A percentile compares a stretch with the other conserved stretches of the same genome.
phyloP scores from a whole-genome alignment of 2,888 invertebrate species.

The Strigamia maritima region DNA sequence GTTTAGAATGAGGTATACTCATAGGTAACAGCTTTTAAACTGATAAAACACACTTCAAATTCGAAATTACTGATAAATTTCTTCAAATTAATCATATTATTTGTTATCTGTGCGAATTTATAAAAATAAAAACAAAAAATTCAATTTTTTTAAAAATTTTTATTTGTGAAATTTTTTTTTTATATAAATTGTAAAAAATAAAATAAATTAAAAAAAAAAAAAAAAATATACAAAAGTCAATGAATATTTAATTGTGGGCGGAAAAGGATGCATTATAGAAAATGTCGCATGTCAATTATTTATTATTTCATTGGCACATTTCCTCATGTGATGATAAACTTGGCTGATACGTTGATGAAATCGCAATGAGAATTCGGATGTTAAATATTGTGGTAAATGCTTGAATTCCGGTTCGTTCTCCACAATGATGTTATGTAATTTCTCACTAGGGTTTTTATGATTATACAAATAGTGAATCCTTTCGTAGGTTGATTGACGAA shows the following conservation, averaged over 20 bases:
- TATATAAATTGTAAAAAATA: not conserved
- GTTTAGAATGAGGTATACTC: not conserved
- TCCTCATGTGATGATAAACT: conserved; percentile 45
- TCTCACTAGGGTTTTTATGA: conserved; percentile 42
- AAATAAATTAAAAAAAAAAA: not conserved
- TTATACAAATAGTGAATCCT: conserved; percentile 41
- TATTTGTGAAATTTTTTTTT: not conserved
- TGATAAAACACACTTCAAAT: not conserved
- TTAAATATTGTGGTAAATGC: conserved; percentile 42
- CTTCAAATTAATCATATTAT: not conserved
- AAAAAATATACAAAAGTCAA: not conserved
- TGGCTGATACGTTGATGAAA: conserved; percentile 46
- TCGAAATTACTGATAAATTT: not conserved
- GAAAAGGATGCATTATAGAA: not conserved
- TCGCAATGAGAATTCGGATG: conserved; percentile 43
- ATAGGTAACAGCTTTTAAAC: not conserved
- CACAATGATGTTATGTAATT: conserved; percentile 44
- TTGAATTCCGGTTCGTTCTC: conserved; percentile 46
- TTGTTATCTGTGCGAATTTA: no score
- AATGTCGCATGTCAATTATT: not conserved
- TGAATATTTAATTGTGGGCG: not conserved
- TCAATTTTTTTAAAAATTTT: no score
- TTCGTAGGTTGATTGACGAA: conserved; percentile 48
- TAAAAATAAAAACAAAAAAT: no score
- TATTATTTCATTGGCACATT: conserved; percentile 37